Percentiles rank a stretch among this genome's conserved stretches.
phyloP scores from a whole-genome alignment of 2,888 invertebrate genomes.

The Cheiracanthium punctorium region DNA sequence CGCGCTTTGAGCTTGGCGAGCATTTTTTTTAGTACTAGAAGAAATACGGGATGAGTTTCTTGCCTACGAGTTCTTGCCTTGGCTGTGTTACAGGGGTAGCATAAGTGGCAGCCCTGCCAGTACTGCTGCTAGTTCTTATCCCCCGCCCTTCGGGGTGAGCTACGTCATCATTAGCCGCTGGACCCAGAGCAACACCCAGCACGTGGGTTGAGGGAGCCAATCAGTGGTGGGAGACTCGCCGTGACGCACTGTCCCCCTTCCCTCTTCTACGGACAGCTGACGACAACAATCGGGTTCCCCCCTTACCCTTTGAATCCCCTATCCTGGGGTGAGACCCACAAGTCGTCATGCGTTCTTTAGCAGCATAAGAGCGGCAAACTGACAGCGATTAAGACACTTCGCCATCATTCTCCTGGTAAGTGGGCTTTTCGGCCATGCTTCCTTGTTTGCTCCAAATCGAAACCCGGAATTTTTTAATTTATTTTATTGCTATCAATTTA shows the following conservation, averaged over 20 bases:
- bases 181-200: slow-evolving; percentile 70
- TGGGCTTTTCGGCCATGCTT: slow-evolving; percentile 1
- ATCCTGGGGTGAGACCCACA: slow-evolving; percentile 66
- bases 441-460: neutral
- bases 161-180: slow-evolving; percentile 71
- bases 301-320: slow-evolving; percentile 61
- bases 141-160: slow-evolving; percentile 67
- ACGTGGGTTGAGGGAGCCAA: slow-evolving; percentile 69
- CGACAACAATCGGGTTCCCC: slow-evolving; percentile 64
- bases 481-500: too few species aligned
- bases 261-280: slow-evolving; percentile 69
- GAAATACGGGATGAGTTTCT: slow-evolving; percentile 59
- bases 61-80: slow-evolving; percentile 43
- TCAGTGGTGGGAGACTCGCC: slow-evolving; percentile 62
- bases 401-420: slow-evolving; percentile 40
- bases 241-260: slow-evolving; percentile 67
- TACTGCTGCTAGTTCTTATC: slow-evolving; percentile 66
- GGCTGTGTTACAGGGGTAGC: slow-evolving; percentile 25
- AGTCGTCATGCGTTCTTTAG: slow-evolving; percentile 57
- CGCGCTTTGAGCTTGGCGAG: slow-evolving; percentile 12
- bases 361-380: slow-evolving; percentile 41
- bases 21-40: slow-evolving; percentile 52
- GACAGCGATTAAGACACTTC: slow-evolving; percentile 45
- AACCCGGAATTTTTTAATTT: neutral
- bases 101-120: slow-evolving; percentile 44